Base-by-base conservation (phyloP, 2,888 invertebrate genomes). In the Deroplatys truncata region DNA sequence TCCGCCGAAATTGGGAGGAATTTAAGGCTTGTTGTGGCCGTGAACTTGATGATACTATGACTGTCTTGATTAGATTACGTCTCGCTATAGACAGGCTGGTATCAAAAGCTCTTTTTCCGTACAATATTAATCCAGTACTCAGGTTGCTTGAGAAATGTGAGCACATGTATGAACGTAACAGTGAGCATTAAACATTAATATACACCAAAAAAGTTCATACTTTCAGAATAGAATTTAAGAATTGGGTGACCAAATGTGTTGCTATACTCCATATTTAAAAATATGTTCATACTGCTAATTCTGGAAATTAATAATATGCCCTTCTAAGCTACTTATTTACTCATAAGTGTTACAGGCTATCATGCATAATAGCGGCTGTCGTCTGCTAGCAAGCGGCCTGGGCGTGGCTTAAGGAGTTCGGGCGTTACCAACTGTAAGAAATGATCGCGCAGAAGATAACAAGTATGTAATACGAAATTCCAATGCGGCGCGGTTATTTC, bases 121-220 rank as follows among this genome's bases (percentile, higher is more conserved):
- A 98, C 93, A 98, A 98, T 93, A 98, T 98, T 92, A 97, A 96
- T 92, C 98, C 98, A 84, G 97, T 98, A 90, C 94, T 98, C 91
- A 96, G 97, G 93, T 94, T 98, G 92, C 94, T 98, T 91, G 97
- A 97, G 93, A 96, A 96, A 91, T 98, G 97, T 92, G 98, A 98
- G 93, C 96, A 96, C 92, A 94, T 98, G 92, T 98, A 97, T 93
- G 97, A 98, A 94, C 97, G 97, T 5, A 97, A 97, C 15, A 15
- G 56, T 72, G 56, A 72, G 16, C 56, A 72, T 72, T 72, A 72
- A 72, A 72, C 16, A 7, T 20, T 72, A 20, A 3, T 72, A 20
- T 72, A 72, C 56, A 84, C 20, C 25, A 72, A 25, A 72, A 35
- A 25, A 5, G 31, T 29, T 8, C 29, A 43, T 43, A 13, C 31